These are phyloP conservation scores for Podarcis muralis DNA, from an alignment of 2,113 vertebrate species.

Conservation along the genomic window DNA sequence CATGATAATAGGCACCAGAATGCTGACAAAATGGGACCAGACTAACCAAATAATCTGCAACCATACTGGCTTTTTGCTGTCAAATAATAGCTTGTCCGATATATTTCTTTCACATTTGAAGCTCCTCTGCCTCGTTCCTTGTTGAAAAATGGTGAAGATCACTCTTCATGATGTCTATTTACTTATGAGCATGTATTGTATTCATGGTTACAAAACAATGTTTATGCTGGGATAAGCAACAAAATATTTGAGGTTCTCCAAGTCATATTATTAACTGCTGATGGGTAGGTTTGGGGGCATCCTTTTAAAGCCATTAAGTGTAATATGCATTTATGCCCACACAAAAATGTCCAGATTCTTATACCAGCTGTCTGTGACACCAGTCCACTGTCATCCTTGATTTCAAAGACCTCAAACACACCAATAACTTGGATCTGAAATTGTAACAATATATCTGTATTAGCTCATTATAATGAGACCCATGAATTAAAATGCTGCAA, in stretches of 20 bases:
- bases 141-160: not conserved
- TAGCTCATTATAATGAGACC: no score
- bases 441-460: no score
- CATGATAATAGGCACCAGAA: not conserved
- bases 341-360: no score
- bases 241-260: not conserved
- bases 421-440: no score
- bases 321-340: no score
- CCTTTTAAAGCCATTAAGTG: not conserved
- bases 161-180: not conserved
- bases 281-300: no score
- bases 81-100: no score
- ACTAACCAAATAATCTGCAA: not conserved
- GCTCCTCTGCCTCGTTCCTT: not conserved
- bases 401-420: no score
- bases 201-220: not conserved
- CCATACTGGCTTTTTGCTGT: not conserved
- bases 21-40: constrained; percentile 31
- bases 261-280: not conserved
- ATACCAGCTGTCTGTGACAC: no score
- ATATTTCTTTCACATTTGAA: not conserved
- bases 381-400: no score
- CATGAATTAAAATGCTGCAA: no score
- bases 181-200: not conserved
- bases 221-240: not conserved